A percentile compares a stretch with the other conserved stretches of the same genome.
These are phyloP conservation scores for Mamestra brassicae DNA, from an alignment of 2,888 invertebrate genomes.

Conservation along the genomic window DNA sequence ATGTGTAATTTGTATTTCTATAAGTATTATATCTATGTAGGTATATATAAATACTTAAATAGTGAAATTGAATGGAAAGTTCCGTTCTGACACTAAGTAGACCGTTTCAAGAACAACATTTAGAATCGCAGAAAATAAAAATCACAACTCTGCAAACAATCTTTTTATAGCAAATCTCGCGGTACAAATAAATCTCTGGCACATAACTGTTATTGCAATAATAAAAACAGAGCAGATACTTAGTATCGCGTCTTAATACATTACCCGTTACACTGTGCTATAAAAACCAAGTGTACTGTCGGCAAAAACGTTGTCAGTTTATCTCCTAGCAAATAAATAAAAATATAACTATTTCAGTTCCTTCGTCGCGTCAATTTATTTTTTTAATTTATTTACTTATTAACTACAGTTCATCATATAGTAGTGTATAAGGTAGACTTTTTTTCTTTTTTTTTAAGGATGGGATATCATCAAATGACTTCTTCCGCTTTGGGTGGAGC, in stretches of 20 bases:
- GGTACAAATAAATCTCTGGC: constrained; percentile 43
- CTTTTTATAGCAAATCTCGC: constrained; percentile 19
- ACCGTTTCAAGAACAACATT: background rate
- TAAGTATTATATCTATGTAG: too few relatives aligned
- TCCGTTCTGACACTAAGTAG: too few relatives aligned
- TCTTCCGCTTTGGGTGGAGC: too few relatives aligned
- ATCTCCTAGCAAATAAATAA: background rate
- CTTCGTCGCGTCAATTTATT: background rate
- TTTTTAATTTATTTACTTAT: too few relatives aligned
- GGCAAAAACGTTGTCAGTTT: background rate
- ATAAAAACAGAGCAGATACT: constrained; percentile 57
- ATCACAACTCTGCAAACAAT: constrained; percentile 13
- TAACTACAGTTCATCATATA: background rate
- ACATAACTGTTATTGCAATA: constrained; percentile 54
- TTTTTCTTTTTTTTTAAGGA: too few relatives aligned
- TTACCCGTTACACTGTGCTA: constrained; percentile 65
- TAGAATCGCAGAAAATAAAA: constrained; percentile 1
- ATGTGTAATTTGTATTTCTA: too few relatives aligned
- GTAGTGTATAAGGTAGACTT: too few relatives aligned
- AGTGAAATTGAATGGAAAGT: background rate
- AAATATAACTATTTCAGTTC: too few relatives aligned
- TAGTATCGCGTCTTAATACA: constrained; percentile 62
- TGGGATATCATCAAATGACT: too few relatives aligned
- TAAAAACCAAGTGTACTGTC: constrained; percentile 65
- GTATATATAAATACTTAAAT: too few relatives aligned